Percentiles rank a stretch among this genome's conserved stretches.
These are phyloP conservation scores for Sussaba pulchella DNA, from an alignment of 2,888 invertebrate species.

Conservation along the genomic window DNA sequence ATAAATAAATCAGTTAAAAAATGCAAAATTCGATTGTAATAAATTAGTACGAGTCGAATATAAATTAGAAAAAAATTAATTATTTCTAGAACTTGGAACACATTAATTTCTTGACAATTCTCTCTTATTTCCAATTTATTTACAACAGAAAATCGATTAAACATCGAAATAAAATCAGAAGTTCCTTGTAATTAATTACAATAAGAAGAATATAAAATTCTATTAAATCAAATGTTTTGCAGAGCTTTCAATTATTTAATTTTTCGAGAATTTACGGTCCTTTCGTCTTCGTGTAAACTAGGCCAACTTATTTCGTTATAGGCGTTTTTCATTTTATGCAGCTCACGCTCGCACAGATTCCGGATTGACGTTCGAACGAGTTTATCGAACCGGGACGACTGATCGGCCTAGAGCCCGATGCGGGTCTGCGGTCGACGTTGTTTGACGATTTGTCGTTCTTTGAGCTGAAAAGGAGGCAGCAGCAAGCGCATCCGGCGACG, in stretches of 20 bases:
- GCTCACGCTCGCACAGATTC: neutral
- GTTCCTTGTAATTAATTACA: neutral
- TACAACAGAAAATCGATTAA: too few species aligned
- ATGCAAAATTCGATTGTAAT: too few species aligned
- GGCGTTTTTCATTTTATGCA: neutral
- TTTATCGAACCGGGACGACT: constrained; percentile 11
- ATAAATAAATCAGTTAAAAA: neutral
- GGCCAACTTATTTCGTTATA: neutral
- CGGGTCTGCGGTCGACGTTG: constrained; percentile 19
- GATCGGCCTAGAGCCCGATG: constrained; percentile 17
- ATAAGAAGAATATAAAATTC: neutral
- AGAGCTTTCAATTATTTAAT: neutral
- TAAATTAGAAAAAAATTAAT: too few species aligned
- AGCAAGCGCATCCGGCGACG: constrained; percentile 76
- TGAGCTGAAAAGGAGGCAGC: constrained; percentile 75
- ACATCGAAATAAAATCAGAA: neutral
- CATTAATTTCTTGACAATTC: too few species aligned
- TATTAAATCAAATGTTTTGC: neutral
- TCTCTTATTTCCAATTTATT: too few species aligned
- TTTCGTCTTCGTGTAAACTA: neutral
- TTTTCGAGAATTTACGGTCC: neutral
- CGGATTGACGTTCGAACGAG: constrained; percentile 16
- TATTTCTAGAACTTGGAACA: too few species aligned
- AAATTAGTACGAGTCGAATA: too few species aligned
- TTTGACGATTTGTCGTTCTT: constrained; percentile 63